These are phyloP conservation scores for Melitaea athalia DNA, from an alignment of 2,888 invertebrate species.

Conservation along the genomic window DNA sequence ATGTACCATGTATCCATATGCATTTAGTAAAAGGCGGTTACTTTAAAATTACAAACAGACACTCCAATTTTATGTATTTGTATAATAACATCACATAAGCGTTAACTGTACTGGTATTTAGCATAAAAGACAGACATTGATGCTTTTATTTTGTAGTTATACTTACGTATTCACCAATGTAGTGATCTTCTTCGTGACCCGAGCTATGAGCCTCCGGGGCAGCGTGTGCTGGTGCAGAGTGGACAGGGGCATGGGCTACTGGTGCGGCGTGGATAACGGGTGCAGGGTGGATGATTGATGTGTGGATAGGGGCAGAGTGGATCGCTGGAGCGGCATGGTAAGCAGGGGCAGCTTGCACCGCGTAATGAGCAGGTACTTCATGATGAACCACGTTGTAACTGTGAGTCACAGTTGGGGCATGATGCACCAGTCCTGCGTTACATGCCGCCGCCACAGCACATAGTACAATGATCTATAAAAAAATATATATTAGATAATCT, in stretches of 20 bases:
- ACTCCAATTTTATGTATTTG: no score
- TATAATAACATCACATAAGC: no score
- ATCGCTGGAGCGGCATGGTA: constrained; percentile 46
- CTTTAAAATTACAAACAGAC: no score
- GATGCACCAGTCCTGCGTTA: constrained; percentile 70
- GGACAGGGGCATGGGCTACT: constrained; percentile 44
- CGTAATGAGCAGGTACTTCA: constrained; percentile 61
- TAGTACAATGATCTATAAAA: constrained; percentile 59
- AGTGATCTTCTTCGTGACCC: constrained; percentile 62
- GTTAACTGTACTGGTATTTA: no score
- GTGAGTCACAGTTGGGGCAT: constrained; percentile 75
- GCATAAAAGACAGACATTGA: not conserved
- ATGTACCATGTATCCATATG: no score
- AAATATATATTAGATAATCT: constrained; percentile 19
- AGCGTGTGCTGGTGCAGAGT: constrained; percentile 49
- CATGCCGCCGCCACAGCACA: constrained; percentile 67
- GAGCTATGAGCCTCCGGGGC: constrained; percentile 43
- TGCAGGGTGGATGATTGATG: constrained; percentile 45
- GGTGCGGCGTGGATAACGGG: constrained; percentile 42
- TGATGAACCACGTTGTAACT: constrained; percentile 76
- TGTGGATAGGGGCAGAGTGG: constrained; percentile 45
- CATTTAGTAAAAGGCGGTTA: no score
- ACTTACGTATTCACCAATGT: constrained; percentile 76
- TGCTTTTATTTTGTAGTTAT: not conserved
- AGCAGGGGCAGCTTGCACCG: constrained; percentile 47